These are phyloP conservation scores for Sarcophaga bullata DNA, from an alignment of 1,140 invertebrate genomes.

Conservation along the genomic window DNA sequence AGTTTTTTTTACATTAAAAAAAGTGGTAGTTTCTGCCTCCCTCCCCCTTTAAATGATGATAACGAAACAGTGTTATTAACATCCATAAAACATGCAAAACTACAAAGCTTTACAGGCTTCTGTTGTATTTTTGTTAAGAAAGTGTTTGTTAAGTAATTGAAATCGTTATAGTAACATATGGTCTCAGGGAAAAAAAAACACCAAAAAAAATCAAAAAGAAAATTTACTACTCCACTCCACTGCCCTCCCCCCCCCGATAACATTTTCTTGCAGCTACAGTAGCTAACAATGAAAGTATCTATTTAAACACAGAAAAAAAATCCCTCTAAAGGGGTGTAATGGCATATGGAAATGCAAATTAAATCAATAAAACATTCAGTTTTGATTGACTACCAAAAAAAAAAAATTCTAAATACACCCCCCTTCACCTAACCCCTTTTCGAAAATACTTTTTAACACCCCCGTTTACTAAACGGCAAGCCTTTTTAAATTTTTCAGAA, in stretches of 20 bases:
- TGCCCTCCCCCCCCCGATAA: no score
- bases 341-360: neutral
- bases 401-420: neutral
- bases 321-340: neutral
- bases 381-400: constrained; percentile 8
- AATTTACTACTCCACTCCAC: no score
- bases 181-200: constrained; percentile 28
- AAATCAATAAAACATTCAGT: constrained; percentile 16
- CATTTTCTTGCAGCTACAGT: no score
- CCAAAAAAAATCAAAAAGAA: neutral
- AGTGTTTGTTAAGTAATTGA: constrained; percentile 38
- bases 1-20: neutral
- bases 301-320: no score
- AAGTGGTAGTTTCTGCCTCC: neutral
- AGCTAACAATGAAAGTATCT: no score
- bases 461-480: no score
- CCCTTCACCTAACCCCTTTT: no score
- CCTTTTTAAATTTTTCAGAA: no score
- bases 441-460: no score
- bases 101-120: neutral
- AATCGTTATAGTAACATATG: constrained; percentile 40
- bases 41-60: neutral
- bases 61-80: neutral
- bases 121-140: constrained; percentile 12
- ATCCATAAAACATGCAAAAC: constrained; percentile 12